phyloP scores from a whole-genome alignment of 2,888 invertebrate species.

The Agriopis aurantiaria region DNA sequence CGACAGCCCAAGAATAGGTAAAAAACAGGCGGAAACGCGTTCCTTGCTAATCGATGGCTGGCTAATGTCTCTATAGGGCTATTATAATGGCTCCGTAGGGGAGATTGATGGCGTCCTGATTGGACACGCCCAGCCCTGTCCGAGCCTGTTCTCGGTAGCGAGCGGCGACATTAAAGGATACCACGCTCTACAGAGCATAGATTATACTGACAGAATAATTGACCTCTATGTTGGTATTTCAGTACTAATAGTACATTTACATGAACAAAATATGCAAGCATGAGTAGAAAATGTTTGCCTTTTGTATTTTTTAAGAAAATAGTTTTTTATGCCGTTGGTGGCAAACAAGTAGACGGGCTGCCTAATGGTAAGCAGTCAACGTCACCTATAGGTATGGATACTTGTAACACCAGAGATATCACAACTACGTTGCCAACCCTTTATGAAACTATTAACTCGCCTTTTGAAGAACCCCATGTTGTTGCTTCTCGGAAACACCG shows the following conservation, averaged over 20 bases:
- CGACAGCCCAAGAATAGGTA: slow-evolving; percentile 38
- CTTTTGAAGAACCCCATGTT: too few relatives aligned
- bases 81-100: slow-evolving; percentile 72
- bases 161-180: slow-evolving; percentile 65
- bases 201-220: slow-evolving; percentile 32
- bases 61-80: slow-evolving; percentile 68
- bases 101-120: slow-evolving; percentile 74
- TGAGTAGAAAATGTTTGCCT: neutral
- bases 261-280: neutral
- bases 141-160: slow-evolving; percentile 64
- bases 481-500: too few relatives aligned
- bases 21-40: slow-evolving; percentile 70
- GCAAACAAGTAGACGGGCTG: too few relatives aligned
- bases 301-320: too few relatives aligned
- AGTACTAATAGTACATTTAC: slow-evolving; percentile 17
- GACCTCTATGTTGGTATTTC: slow-evolving; percentile 13
- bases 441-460: too few relatives aligned
- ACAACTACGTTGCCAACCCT: too few relatives aligned
- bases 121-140: slow-evolving; percentile 67
- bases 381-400: too few relatives aligned
- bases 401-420: too few relatives aligned
- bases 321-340: too few relatives aligned
- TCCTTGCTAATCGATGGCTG: slow-evolving; percentile 67
- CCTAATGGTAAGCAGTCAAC: too few relatives aligned
- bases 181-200: slow-evolving; percentile 42